Base-by-base conservation (phyloP, 2,888 invertebrate species). In the Augiades crinisus region DNA sequence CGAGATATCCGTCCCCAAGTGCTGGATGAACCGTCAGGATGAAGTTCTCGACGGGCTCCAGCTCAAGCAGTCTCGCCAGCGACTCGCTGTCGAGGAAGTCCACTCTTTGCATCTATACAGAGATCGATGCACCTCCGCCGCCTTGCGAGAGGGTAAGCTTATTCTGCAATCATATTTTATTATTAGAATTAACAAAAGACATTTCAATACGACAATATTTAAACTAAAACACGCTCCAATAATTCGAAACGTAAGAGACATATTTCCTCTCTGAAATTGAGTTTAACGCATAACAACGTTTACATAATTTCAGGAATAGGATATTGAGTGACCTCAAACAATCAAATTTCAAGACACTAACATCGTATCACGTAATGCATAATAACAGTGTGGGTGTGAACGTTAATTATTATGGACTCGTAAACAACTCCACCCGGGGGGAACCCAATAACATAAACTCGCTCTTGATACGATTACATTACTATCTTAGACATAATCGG, bases 81-180 rank as follows among this genome's bases (percentile, higher is more conserved):
- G 93, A 93, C 69, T 91, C 91, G 67, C 81, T 90, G 71, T 92
- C 92, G 63, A 93, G 92, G 68, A 92, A 93, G 66, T 92, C 93
- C 36, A 92, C 92, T 56, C 86, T 93, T 56, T 93, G 93, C 65
- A 92, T 93, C 63, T 92, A 92, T 65, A 91, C 92, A 55, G 91
- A 92, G 67, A 83, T 90, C 68, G 91, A 91, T 66, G 66, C 77
- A 10, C 74, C 82, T 17, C 71, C 85, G 55, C 75, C 79, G 45
- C 77, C 76, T 64, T 81, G 87, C 69, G 91, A 91, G 73, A 91
- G 92, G 88, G 92, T 92, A 59, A 81, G 87, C 74, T 43, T 38
- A 13, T n/a, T 46, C 2, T 31, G 13, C 14, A 22, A 14, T 24
- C 13, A 27, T n/a, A n/a, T n/a, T n/a, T n/a, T n/a, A n/a, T n/a